Evolutionary conservation across 2,113 vertebrate genomes (phyloP).

Genomic region (Acrocephalus kingi): DNA sequence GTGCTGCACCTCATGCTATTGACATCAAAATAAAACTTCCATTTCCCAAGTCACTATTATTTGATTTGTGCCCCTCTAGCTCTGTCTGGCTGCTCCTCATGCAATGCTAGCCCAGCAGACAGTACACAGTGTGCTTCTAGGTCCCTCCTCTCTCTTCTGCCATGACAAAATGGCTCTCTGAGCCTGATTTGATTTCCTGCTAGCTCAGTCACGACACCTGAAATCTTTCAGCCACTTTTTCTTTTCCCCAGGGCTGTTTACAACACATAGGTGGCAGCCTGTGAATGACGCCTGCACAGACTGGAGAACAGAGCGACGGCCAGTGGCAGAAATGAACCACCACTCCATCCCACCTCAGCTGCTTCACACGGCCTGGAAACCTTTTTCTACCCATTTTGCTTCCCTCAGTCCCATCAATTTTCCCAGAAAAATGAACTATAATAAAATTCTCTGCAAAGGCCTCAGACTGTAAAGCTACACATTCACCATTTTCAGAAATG

Average conservation of each 20-base stretch:
- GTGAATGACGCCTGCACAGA: not conserved
- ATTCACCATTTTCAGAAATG: not conserved
- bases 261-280: not conserved
- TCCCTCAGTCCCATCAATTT: not conserved
- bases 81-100: not conserved
- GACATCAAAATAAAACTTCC: not conserved
- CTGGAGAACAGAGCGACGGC: not conserved
- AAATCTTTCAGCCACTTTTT: not conserved
- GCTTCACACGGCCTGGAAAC: not conserved
- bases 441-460: not conserved
- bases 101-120: not conserved
- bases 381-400: not conserved
- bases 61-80: not conserved
- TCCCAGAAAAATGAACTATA: not conserved
- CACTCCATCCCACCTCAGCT: not conserved
- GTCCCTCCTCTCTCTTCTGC: not conserved
- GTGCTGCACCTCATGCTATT: not conserved
- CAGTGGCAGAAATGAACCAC: not conserved
- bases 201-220: not conserved
- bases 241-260: not conserved
- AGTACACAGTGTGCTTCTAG: not conserved
- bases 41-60: not conserved
- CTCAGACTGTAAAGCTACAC: not conserved
- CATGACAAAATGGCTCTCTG: not conserved
- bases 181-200: not conserved